phyloP scores from a whole-genome alignment of 2,797 vertebrate species.

The Sebastes baramenuke region DNA sequence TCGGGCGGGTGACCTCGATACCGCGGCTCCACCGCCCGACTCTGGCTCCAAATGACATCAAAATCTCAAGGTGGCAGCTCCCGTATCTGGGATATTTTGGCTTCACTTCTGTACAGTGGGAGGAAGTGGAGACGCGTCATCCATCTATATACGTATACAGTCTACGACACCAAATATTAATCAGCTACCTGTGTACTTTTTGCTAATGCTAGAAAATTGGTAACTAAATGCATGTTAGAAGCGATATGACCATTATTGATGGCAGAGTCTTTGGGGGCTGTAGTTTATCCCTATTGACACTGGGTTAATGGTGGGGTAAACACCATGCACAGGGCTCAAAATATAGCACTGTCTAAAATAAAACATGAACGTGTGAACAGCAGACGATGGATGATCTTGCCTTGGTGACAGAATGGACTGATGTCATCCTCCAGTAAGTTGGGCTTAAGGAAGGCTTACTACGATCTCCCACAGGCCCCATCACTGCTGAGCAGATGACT shows the following conservation, averaged over 20 bases:
- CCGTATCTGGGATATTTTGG: no score
- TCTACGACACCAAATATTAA: background rate
- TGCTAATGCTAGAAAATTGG: background rate
- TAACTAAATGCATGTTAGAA: background rate
- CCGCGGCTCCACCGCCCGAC: no score
- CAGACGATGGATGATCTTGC: background rate
- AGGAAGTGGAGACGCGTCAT: no score
- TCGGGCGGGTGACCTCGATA: no score
- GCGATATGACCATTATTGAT: no score
- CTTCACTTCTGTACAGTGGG: no score
- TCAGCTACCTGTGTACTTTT: background rate
- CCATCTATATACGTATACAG: no score
- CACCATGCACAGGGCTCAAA: background rate
- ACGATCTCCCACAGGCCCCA: slow-evolving; percentile 15
- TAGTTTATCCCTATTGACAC: background rate
- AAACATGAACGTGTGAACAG: background rate
- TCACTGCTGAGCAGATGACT: slow-evolving; percentile 33
- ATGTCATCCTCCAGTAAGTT: background rate
- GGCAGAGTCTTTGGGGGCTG: no score
- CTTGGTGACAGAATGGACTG: background rate
- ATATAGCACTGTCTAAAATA: background rate
- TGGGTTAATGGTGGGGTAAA: background rate
- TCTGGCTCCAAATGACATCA: no score
- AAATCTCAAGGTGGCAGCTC: no score
- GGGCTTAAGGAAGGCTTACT: slow-evolving; percentile 2